Conservation (phyloP, 2,113 vertebrate species). For the Lates calcarifer region DNA sequence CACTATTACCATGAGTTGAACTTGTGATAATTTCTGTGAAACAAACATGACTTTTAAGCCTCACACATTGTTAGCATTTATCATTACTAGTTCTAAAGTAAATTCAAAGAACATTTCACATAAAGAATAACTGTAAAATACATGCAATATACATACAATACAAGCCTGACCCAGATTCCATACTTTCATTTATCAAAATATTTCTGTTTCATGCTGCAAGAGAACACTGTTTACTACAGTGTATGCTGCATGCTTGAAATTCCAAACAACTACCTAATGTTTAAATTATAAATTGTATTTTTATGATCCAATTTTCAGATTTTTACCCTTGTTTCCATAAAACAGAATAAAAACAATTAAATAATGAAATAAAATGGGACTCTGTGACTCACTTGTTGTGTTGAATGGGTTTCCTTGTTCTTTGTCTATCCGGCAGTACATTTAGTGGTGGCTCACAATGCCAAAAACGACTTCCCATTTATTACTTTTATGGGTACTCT, state of each 20-base stretch:
- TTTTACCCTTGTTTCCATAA: background rate
- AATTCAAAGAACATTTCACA: too few species aligned
- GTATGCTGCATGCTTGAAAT: background rate
- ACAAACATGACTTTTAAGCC: too few species aligned
- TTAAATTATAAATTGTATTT: too few species aligned
- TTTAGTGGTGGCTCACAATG: background rate
- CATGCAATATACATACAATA: too few species aligned
- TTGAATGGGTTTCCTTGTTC: background rate
- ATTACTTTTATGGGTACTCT: constrained; percentile 43
- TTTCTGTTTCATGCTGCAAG: background rate
- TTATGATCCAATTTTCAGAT: too few species aligned
- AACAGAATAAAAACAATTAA: background rate
- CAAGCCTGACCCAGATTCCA: background rate
- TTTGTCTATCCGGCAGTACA: background rate
- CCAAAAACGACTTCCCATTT: constrained; percentile 23
- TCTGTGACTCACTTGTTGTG: background rate
- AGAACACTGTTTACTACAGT: background rate
- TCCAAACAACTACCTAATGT: background rate
- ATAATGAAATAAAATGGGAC: background rate
- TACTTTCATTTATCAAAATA: too few species aligned
- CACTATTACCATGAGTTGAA: too few species aligned
- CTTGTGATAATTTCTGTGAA: too few species aligned
- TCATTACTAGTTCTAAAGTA: too few species aligned
- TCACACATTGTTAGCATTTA: too few species aligned
- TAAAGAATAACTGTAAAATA: too few species aligned